Evolutionary conservation across 2,797 vertebrate genomes (phyloP).

Genomic region (Xiphophorus birchmanni): DNA sequence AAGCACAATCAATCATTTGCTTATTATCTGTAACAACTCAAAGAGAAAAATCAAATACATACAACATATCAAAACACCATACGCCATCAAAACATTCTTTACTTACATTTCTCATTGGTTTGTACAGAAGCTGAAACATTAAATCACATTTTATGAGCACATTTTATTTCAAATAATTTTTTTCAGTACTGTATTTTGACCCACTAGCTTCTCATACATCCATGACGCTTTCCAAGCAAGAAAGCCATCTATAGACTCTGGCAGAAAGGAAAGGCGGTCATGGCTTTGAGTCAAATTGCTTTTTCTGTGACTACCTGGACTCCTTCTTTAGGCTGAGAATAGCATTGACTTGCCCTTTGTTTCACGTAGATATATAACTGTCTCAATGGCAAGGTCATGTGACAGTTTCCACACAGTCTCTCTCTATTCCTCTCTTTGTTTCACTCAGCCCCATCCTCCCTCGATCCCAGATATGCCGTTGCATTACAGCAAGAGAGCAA

Average conservation of each 20-base stretch:
- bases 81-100: not conserved
- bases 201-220: not conserved
- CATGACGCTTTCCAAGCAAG: not conserved
- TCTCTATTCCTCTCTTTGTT: conserved; percentile 9
- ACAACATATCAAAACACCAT: not conserved
- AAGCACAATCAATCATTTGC: not conserved
- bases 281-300: conserved; percentile 32
- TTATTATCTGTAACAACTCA: not conserved
- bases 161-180: not conserved
- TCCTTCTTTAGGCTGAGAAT: conserved; percentile 46
- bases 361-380: conserved; percentile 60
- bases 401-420: conserved; percentile 32
- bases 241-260: conserved; percentile 1
- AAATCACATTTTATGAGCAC: not conserved
- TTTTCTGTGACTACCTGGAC: conserved; percentile 42
- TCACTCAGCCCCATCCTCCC: conserved; percentile 11
- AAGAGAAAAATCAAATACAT: not conserved
- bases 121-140: not conserved
- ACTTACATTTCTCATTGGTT: not conserved
- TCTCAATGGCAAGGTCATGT: conserved; percentile 66
- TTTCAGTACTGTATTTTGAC: not conserved
- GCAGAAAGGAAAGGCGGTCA: conserved; percentile 21
- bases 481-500: conserved; percentile 13
- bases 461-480: conserved; percentile 11
- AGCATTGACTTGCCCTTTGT: conserved; percentile 65